phyloP scores from a whole-genome alignment of 2,797 vertebrate species.

The Bufotes viridis region DNA sequence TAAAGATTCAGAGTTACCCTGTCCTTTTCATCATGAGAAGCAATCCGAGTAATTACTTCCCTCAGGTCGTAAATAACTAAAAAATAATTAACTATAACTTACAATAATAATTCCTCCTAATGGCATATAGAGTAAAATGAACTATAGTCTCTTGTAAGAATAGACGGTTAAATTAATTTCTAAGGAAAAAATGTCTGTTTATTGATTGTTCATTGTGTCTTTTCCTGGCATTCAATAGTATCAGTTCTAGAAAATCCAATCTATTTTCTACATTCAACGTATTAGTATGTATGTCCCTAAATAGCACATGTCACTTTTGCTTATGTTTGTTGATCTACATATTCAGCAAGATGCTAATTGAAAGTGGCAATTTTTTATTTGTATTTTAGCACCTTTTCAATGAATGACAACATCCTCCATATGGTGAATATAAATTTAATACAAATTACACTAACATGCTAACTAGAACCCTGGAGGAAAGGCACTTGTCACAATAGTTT shows the following conservation, averaged over 20 bases:
- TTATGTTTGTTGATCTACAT: background rate
- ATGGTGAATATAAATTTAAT: slow-evolving; percentile 48
- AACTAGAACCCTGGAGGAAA: slow-evolving; percentile 5
- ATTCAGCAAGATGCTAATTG: background rate
- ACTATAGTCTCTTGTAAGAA: background rate
- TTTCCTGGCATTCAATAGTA: background rate
- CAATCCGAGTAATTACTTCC: background rate
- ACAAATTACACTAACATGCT: slow-evolving; percentile 35
- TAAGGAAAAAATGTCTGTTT: background rate
- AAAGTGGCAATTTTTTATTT: slow-evolving; percentile 27
- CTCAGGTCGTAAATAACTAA: too few species aligned
- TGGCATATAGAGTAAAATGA: background rate
- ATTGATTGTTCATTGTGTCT: background rate
- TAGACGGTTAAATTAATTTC: background rate
- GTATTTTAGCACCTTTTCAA: slow-evolving; percentile 44
- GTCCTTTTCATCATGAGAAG: background rate
- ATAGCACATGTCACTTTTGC: background rate
- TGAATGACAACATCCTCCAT: slow-evolving; percentile 44
- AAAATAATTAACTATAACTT: background rate
- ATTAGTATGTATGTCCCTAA: slow-evolving; percentile 9
- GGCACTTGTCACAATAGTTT: slow-evolving; percentile 38
- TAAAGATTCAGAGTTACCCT: background rate
- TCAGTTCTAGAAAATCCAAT: background rate
- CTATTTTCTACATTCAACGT: background rate
- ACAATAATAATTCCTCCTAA: background rate